phyloP scores from a whole-genome alignment of 2,797 vertebrate genomes.

The Rhodeus uyekii region DNA sequence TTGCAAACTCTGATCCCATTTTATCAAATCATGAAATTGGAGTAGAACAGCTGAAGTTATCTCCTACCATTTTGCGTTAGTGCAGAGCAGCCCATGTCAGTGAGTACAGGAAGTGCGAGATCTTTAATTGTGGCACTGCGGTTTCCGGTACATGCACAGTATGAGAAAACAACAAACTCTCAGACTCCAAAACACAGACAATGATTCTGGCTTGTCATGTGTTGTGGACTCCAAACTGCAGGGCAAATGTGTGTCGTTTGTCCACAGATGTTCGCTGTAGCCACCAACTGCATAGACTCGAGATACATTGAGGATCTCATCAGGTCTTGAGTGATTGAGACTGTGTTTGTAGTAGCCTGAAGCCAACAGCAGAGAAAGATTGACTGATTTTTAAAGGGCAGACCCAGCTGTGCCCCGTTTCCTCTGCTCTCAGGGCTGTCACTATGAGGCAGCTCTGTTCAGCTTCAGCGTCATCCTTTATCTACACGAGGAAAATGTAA shows the following conservation, averaged over 20 bases:
- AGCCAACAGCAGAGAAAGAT: not conserved
- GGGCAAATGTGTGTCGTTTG: not conserved
- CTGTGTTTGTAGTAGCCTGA: not conserved
- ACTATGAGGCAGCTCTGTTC: not conserved
- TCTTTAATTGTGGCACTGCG: slow-evolving; percentile 34
- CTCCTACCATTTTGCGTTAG: slow-evolving; percentile 1
- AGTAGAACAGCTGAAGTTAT: not conserved
- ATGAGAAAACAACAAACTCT: not conserved
- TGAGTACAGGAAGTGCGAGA: slow-evolving; percentile 27
- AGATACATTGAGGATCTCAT: not conserved
- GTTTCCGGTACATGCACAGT: slow-evolving; percentile 14
- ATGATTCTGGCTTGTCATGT: not conserved
- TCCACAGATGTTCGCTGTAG: not conserved
- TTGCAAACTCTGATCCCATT: not conserved
- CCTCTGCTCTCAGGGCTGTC: slow-evolving; percentile 21
- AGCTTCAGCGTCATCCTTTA: not conserved
- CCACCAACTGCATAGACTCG: no score
- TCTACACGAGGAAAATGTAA: not conserved
- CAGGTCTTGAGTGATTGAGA: not conserved
- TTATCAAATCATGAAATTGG: not conserved
- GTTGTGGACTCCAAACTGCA: not conserved
- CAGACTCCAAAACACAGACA: not conserved
- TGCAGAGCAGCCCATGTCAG: not conserved
- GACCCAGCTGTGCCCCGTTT: slow-evolving; percentile 1
- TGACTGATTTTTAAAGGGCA: slow-evolving; percentile 31